Percentiles rank a stretch among this genome's conserved stretches.
phyloP scores from a whole-genome alignment of 53 echinoderm and acorn worm genomes.

The Antedon mediterranea region DNA sequence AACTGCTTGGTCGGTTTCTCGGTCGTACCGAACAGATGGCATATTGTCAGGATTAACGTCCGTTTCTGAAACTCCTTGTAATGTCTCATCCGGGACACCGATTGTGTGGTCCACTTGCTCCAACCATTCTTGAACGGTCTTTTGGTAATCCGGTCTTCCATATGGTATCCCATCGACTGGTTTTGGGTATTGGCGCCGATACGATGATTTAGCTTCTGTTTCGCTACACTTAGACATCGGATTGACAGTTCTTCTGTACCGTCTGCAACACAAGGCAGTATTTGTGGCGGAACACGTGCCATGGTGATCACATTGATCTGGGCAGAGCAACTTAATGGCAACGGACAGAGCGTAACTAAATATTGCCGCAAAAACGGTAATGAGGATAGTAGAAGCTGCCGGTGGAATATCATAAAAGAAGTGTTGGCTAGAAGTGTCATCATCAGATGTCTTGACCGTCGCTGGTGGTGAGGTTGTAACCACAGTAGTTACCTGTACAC shows the following conservation, averaged over 20 bases:
- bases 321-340: neutral
- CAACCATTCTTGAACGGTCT: neutral
- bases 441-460: neutral
- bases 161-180: neutral
- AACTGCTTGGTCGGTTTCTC: neutral
- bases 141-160: neutral
- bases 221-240: neutral
- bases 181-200: neutral
- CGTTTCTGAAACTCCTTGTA: neutral
- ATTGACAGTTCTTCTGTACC: neutral
- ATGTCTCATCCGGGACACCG: neutral
- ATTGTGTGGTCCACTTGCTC: neutral
- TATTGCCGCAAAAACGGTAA: neutral
- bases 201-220: neutral
- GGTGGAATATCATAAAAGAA: neutral
- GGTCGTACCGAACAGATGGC: neutral
- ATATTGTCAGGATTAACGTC: neutral
- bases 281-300: neutral
- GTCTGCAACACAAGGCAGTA: neutral
- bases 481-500: neutral
- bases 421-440: neutral
- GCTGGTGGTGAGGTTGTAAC: too few species aligned
- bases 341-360: neutral
- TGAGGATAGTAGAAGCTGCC: neutral
- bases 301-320: neutral